Evolutionary conservation across 2,797 vertebrate species (phyloP).

Genomic region (Ciconia nigra): DNA sequence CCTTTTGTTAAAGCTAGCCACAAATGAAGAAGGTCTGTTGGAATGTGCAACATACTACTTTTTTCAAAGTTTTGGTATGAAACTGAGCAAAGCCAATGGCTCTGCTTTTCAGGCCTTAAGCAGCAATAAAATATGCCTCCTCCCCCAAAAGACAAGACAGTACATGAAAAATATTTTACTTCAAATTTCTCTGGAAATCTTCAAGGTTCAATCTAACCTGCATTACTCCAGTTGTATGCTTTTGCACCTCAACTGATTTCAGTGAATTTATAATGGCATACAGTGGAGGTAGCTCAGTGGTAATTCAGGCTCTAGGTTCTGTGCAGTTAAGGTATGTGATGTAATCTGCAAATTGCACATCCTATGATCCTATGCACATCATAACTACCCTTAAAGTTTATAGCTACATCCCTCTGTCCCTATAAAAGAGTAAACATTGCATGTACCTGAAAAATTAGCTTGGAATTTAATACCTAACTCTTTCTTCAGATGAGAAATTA

Average conservation of each 20-base stretch:
- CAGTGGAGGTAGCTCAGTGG: neutral
- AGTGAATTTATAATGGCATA: neutral
- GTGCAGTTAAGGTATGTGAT: neutral
- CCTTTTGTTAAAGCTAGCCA: neutral
- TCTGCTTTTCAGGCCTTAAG: neutral
- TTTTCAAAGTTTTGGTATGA: neutral
- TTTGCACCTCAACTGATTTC: neutral
- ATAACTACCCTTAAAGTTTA: neutral
- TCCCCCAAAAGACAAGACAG: neutral
- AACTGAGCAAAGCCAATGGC: neutral
- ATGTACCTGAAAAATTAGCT: neutral
- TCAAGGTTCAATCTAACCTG: neutral
- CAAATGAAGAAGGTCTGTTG: neutral
- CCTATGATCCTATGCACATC: neutral
- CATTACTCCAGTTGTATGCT: neutral
- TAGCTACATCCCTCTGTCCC: neutral
- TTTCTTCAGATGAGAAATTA: neutral
- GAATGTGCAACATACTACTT: neutral
- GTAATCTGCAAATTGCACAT: neutral
- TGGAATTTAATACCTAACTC: neutral
- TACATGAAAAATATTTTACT: neutral
- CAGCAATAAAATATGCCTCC: neutral
- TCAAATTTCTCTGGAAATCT: neutral
- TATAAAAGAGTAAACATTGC: neutral
- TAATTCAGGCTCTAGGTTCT: neutral